These are phyloP conservation scores for Pachypsylla venusta DNA, from an alignment of 1,140 invertebrate species.

Conservation along the genomic window DNA sequence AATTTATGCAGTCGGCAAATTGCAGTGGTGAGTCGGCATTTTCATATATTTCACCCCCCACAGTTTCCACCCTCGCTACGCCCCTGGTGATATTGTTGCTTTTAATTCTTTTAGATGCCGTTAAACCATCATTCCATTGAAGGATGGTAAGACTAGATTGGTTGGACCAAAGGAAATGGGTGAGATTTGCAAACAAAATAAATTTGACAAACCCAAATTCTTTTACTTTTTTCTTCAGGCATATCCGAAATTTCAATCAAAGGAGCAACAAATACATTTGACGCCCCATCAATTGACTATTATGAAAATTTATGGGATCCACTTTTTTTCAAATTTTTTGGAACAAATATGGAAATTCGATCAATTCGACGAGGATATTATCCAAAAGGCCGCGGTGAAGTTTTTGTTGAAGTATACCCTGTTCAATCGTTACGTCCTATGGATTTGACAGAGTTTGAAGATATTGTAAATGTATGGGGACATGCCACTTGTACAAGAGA, in stretches of 20 bases:
- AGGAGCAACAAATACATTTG: background rate
- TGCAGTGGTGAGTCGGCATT: no score
- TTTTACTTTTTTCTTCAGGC: background rate
- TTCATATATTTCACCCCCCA: no score
- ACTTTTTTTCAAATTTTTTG: background rate
- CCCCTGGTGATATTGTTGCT: no score
- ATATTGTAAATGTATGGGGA: conserved; percentile 29
- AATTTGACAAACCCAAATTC: no score
- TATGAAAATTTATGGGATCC: background rate
- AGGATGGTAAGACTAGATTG: no score
- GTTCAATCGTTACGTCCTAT: conserved; percentile 41
- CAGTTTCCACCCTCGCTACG: no score
- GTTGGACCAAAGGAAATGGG: no score
- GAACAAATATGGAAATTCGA: background rate
- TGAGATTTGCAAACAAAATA: no score
- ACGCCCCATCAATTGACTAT: background rate
- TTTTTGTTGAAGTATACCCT: conserved; percentile 46
- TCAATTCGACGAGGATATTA: conserved; percentile 50
- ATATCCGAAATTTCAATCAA: background rate
- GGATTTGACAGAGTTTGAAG: conserved; percentile 43
- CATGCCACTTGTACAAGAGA: background rate
- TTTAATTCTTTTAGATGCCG: no score
- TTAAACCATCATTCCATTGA: no score
- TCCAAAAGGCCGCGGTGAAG: conserved; percentile 71
- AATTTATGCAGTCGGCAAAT: no score